These are phyloP conservation scores for Manacus vitellinus DNA, from an alignment of 2,113 vertebrate genomes.

Conservation along the genomic window DNA sequence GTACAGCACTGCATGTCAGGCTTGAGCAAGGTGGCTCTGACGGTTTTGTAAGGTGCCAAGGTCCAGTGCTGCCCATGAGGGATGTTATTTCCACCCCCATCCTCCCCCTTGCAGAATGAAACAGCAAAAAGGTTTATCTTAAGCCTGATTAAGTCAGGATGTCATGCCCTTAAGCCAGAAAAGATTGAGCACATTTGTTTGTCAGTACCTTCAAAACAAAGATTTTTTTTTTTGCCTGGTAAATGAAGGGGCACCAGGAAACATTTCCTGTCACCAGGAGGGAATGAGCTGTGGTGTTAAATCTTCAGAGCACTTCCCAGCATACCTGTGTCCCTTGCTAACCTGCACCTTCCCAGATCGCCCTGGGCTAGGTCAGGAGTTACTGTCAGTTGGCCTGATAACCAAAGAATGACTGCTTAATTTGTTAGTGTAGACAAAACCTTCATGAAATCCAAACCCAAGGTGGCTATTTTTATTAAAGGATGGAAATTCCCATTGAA, in stretches of 20 bases:
- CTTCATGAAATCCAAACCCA: neutral
- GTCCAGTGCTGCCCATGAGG: neutral
- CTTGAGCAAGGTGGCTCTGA: neutral
- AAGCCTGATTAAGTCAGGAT: neutral
- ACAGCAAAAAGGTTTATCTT: neutral
- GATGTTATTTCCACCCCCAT: neutral
- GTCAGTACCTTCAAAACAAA: neutral
- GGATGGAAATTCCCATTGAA: neutral
- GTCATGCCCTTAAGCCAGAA: neutral
- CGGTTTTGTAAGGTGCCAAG: neutral
- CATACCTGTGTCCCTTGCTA: neutral
- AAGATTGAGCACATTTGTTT: neutral
- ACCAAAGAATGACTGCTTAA: neutral
- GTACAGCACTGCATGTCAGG: neutral
- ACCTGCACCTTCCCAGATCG: neutral
- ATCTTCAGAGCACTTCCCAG: neutral
- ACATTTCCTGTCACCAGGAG: neutral
- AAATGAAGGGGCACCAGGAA: neutral
- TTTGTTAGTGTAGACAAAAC: neutral
- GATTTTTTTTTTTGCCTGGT: neutral
- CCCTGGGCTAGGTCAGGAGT: neutral
- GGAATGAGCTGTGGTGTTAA: neutral
- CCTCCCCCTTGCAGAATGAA: neutral
- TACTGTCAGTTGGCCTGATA: neutral
- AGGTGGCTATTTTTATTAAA: neutral